Evolutionary conservation across 2,797 vertebrate species (phyloP).

Genomic region (Meda fulgida): DNA sequence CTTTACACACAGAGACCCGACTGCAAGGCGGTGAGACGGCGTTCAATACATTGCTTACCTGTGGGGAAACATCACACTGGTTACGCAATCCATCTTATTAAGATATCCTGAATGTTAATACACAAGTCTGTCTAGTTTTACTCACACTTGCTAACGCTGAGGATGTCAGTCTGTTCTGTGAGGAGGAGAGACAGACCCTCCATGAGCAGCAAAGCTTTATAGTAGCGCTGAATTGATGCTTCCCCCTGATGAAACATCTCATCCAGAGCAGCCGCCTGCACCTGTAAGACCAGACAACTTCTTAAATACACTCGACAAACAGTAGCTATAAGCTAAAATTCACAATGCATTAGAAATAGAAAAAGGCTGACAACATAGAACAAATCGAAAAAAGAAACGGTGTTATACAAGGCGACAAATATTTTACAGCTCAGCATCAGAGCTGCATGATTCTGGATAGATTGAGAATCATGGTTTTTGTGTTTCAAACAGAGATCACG

Average conservation of each 20-base stretch:
- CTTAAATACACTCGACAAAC: slow-evolving; percentile 1
- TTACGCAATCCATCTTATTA: background rate
- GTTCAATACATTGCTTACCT: slow-evolving; percentile 96
- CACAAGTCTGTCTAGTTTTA: background rate
- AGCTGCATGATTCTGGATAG: background rate
- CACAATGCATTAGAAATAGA: background rate
- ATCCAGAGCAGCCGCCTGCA: slow-evolving; percentile 93
- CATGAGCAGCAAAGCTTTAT: slow-evolving; percentile 93
- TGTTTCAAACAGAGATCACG: background rate
- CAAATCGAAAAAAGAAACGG: background rate
- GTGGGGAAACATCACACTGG: slow-evolving; percentile 25
- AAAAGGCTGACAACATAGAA: background rate
- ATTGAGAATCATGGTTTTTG: background rate
- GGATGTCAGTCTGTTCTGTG: slow-evolving; percentile 88
- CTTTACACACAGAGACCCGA: slow-evolving; percentile 87
- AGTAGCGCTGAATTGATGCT: slow-evolving; percentile 89
- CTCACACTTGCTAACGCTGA: slow-evolving; percentile 93
- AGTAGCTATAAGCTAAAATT: background rate
- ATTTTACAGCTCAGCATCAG: background rate
- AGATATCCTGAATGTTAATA: background rate
- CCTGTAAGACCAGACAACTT: slow-evolving; percentile 71
- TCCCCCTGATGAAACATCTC: slow-evolving; percentile 98
- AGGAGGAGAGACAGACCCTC: slow-evolving; percentile 92
- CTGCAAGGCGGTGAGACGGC: slow-evolving; percentile 89
- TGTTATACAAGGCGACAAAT: background rate